Conservation (phyloP, 2,113 vertebrate species). For the Carassius gibelio region DNA sequence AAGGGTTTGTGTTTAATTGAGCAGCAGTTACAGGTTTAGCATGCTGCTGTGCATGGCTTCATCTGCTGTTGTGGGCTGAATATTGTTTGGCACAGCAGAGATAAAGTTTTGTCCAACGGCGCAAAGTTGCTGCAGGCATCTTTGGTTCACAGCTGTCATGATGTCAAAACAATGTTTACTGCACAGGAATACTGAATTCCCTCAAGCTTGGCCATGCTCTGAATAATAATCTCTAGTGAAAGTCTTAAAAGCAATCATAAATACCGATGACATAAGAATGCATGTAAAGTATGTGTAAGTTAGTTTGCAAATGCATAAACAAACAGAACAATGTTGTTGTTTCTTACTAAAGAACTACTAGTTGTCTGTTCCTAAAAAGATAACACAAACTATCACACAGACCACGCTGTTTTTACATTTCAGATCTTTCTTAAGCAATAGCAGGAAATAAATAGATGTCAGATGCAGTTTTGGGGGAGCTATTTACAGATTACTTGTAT, state of each 20-base stretch:
- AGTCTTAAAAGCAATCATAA: slow-evolving; percentile 34
- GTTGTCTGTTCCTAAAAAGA: not conserved
- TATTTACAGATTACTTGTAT: not conserved
- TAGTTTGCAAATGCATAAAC: not conserved
- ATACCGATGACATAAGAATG: slow-evolving; percentile 32
- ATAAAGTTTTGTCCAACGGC: slow-evolving; percentile 47
- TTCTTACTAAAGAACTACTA: not conserved
- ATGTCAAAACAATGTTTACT: slow-evolving; percentile 60
- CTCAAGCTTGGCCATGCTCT: slow-evolving; percentile 48
- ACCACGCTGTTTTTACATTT: not conserved
- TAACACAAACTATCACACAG: not conserved
- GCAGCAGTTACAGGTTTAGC: slow-evolving; percentile 18
- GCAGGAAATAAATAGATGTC: not conserved
- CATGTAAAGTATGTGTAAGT: slow-evolving; percentile 3
- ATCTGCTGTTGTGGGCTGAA: slow-evolving; percentile 7
- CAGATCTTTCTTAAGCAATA: not conserved
- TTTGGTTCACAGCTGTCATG: slow-evolving; percentile 55
- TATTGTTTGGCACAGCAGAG: slow-evolving; percentile 51
- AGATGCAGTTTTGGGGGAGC: not conserved
- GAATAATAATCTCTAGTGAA: slow-evolving; percentile 49
- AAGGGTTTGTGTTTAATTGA: slow-evolving; percentile 32
- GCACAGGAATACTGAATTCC: slow-evolving; percentile 57
- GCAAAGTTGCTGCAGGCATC: slow-evolving; percentile 46
- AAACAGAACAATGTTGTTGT: not conserved
- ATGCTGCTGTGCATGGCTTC: not conserved